Base-by-base conservation (phyloP, 1,140 invertebrate species). In the Gerris buenoi region DNA sequence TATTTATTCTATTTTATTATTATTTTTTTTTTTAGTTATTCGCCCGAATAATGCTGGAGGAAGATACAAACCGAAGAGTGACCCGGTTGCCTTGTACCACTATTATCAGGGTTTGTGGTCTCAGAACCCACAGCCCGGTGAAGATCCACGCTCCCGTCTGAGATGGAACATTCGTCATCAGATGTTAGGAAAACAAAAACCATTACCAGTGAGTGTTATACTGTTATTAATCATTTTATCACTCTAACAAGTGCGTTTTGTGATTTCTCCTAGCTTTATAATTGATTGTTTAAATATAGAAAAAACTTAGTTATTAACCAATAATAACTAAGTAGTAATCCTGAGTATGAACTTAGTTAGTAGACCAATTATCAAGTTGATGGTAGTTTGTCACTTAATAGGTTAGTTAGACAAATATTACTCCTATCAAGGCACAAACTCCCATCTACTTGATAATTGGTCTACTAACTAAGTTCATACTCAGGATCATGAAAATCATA, bases 41-140 rank as follows among this genome's bases (percentile, higher is more conserved):
- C 74, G 77, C 64, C 68, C 69, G n/a, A 65, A 64, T 22, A 28
- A 72, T 61, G 59, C 61, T 58, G 65, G 71, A 58, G 64, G 63
- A 25, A 25, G 72, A 63, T 56, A 57, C 56, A 66, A 71, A 59
- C 65, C 61, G 14, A 66, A 71, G 23, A 46, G 29, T 73, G 87
- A 89, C 75, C 87, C 88, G 60, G 88, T 90, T 1, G 77, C 82
- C 14, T 75, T 89, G 13, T 90, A 89, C 74, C 86, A 89, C 63
- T 83, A 87, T 68, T 90, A 89, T 73, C 82, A 86, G 72, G 78
- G 82, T 57, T 78, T 85, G 70, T 90, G 88, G 88, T 81, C 82
- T n/a, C 82, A 85, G 72, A 82, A 86, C 60, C 84, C 84, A 71
- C 80, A 89, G 29, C 88, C 87, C 2, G 87, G 87, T 25, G 85